These are phyloP conservation scores for Phyllostomus discolor DNA, from an alignment of 2,113 vertebrate species.

Conservation along the genomic window DNA sequence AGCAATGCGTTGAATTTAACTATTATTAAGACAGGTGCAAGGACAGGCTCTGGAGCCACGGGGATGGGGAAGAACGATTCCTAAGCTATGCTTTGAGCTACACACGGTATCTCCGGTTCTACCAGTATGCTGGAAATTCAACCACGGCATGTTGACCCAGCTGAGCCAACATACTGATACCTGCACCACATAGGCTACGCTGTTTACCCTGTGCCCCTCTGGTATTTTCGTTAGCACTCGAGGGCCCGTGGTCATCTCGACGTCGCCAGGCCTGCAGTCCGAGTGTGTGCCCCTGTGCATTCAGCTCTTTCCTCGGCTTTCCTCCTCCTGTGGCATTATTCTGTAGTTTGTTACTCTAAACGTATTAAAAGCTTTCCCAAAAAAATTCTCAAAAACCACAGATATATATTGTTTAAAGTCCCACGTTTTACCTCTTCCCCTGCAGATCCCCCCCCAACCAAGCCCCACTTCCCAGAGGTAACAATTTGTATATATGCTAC, in stretches of 20 bases:
- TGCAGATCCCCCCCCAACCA: neutral
- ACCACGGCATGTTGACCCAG: neutral
- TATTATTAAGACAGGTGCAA: constrained; percentile 54
- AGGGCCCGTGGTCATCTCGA: neutral
- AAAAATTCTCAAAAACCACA: neutral
- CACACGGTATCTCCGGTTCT: neutral
- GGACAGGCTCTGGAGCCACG: neutral
- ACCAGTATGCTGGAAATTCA: neutral
- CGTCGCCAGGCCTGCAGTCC: neutral
- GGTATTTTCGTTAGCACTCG: neutral
- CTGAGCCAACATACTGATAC: neutral
- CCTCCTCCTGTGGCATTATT: neutral
- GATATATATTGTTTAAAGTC: neutral
- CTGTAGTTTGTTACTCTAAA: neutral
- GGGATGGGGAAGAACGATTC: neutral
- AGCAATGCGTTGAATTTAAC: constrained; percentile 10
- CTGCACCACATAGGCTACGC: neutral
- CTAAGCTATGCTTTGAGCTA: neutral
- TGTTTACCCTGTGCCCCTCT: neutral
- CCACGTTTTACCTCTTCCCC: neutral
- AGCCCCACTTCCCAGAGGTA: neutral
- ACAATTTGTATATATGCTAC: neutral
- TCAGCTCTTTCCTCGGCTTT: neutral
- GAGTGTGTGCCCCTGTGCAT: neutral
- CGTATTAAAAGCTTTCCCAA: neutral